These are phyloP conservation scores for Pteruthius melanotis DNA, from an alignment of 2,113 vertebrate species.

Conservation along the genomic window DNA sequence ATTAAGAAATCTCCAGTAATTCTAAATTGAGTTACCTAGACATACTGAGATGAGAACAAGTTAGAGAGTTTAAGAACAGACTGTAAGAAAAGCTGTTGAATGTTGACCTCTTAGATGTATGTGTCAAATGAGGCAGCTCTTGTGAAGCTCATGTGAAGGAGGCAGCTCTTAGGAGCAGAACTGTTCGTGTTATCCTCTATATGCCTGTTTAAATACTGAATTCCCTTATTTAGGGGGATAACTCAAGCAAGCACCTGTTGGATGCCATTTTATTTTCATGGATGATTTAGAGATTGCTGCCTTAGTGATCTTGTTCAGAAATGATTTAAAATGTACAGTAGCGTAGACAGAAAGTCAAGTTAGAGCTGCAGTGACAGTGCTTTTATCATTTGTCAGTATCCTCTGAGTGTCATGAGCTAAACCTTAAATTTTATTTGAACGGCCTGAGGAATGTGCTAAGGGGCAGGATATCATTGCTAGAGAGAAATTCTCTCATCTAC, in stretches of 20 bases:
- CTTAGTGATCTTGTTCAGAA: neutral
- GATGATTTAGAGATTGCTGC: neutral
- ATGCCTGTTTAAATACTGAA: neutral
- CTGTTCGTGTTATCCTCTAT: neutral
- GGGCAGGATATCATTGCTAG: neutral
- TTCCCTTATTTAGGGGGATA: neutral
- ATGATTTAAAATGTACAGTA: neutral
- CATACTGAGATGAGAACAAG: neutral
- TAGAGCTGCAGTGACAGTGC: neutral
- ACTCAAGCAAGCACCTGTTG: neutral
- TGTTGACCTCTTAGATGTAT: neutral
- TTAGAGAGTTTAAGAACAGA: neutral
- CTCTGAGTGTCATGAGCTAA: neutral
- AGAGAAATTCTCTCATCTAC: neutral
- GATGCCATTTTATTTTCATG: neutral
- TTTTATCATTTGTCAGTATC: neutral
- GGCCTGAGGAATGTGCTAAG: neutral
- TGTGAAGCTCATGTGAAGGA: too few species aligned
- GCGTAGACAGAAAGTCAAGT: neutral
- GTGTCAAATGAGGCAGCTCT: neutral
- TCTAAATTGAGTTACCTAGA: neutral
- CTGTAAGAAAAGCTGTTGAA: neutral
- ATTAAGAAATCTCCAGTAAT: neutral
- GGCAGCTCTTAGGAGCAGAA: neutral
- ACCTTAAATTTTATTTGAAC: neutral